Conservation (phyloP, 2,888 invertebrate genomes). For the Periphyllus acericola region DNA sequence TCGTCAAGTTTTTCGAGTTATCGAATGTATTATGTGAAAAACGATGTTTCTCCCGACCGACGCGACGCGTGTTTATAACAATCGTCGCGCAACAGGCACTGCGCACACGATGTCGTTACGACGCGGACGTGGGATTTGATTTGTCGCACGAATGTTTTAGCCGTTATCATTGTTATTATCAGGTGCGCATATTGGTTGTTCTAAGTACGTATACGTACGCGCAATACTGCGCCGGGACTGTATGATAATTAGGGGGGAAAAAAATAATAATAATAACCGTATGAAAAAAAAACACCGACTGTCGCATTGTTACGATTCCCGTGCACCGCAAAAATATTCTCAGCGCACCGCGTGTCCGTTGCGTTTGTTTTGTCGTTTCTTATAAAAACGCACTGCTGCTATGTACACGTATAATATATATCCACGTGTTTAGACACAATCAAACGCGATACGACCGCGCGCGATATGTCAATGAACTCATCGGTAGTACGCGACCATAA, state of each 20-base stretch:
- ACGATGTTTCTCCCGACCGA: too few relatives aligned
- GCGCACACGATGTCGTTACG: too few relatives aligned
- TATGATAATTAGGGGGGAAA: neutral
- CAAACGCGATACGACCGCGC: neutral
- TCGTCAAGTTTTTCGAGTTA: too few relatives aligned
- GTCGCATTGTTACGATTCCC: conserved; percentile 3
- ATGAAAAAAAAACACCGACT: neutral
- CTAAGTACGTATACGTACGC: neutral
- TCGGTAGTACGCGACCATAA: conserved; percentile 7
- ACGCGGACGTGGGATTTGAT: too few relatives aligned
- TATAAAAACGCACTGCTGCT: neutral
- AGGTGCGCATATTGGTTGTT: too few relatives aligned
- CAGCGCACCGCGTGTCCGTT: neutral
- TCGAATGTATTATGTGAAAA: too few relatives aligned
- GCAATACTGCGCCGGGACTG: neutral
- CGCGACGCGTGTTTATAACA: too few relatives aligned
- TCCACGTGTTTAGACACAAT: neutral
- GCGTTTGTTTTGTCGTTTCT: neutral
- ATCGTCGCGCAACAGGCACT: too few relatives aligned
- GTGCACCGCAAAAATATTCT: neutral
- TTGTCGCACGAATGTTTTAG: too few relatives aligned
- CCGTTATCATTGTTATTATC: too few relatives aligned
- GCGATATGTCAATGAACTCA: conserved; percentile 27
- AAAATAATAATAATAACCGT: neutral
- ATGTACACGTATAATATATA: too few relatives aligned